Evolutionary conservation across 2,888 invertebrate genomes (phyloP).

Genomic region (Drosophila ochracea): DNA sequence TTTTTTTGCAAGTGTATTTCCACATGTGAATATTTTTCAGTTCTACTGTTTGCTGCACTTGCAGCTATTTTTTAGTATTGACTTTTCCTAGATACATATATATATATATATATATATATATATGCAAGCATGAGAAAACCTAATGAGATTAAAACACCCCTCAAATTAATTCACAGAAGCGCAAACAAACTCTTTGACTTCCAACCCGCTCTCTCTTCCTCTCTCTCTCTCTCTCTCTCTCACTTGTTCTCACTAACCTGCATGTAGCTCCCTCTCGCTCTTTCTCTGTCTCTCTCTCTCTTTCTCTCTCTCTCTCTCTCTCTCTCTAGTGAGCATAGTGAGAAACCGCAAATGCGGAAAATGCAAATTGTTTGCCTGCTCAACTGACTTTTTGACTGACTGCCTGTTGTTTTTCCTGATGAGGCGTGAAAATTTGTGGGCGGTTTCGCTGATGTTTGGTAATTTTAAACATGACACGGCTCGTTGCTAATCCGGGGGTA

Average conservation of each 20-base stretch:
- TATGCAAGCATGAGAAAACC: conserved; percentile 45
- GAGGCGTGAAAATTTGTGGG: conserved; percentile 77
- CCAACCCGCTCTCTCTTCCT: neutral
- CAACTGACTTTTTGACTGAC: conserved; percentile 13
- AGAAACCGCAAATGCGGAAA: conserved; percentile 76
- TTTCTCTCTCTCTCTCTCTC: conserved; percentile 4
- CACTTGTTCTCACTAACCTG: neutral
- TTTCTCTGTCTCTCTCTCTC: neutral
- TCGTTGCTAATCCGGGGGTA: conserved; percentile 51
- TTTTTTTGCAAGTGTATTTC: neutral
- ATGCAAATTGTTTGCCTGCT: conserved; percentile 67
- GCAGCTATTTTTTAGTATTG: neutral
- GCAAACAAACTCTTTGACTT: conserved; percentile 36
- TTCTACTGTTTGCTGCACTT: neutral
- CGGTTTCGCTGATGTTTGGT: conserved; percentile 66
- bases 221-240: neutral
- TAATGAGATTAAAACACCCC: conserved; percentile 83
- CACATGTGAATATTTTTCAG: neutral
- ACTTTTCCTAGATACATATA: neutral
- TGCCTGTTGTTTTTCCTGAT: conserved; percentile 49
- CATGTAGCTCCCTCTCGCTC: neutral
- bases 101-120: neutral
- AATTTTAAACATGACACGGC: conserved; percentile 40
- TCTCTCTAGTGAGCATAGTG: conserved; percentile 42
- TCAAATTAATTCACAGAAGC: conserved; percentile 74